phyloP scores from a whole-genome alignment of 2,888 invertebrate genomes.

The Pachymerium ferrugineum region DNA sequence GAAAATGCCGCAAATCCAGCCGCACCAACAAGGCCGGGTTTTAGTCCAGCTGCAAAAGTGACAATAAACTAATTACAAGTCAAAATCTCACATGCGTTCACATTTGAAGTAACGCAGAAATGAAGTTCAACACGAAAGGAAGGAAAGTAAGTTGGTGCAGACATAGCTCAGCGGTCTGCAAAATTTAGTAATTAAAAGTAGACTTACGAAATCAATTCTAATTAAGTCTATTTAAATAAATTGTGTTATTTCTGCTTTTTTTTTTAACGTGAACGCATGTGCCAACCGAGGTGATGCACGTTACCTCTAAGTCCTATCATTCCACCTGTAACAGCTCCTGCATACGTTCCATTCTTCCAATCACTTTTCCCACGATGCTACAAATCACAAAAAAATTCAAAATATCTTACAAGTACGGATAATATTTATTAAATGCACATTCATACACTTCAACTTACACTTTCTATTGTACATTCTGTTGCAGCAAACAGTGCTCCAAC shows the following conservation, averaged over 20 bases:
- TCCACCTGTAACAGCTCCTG: constrained; percentile 91
- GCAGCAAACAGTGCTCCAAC: constrained; percentile 90
- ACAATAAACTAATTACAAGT: neutral
- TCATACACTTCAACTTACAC: constrained; percentile 55
- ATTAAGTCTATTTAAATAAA: neutral
- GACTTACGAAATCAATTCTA: neutral
- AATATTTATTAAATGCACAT: neutral
- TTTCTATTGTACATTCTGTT: constrained; percentile 91
- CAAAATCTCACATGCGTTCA: neutral
- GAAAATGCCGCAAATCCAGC: constrained; percentile 97
- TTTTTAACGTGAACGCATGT: neutral
- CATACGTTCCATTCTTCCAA: constrained; percentile 94
- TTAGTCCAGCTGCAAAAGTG: constrained; percentile 68
- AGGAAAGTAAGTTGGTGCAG: no score
- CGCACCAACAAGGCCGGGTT: constrained; percentile 88
- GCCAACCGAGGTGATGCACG: no score
- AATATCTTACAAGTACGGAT: constrained; percentile 43
- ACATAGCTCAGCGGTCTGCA: no score
- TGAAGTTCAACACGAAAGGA: no score
- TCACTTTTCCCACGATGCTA: constrained; percentile 81
- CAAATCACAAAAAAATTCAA: constrained; percentile 31
- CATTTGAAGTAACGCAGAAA: neutral
- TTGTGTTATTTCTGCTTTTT: no score
- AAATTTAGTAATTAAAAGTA: no score
- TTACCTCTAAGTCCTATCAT: constrained; percentile 58